phyloP scores from a whole-genome alignment of 2,113 vertebrate species.

The Larimichthys crocea region DNA sequence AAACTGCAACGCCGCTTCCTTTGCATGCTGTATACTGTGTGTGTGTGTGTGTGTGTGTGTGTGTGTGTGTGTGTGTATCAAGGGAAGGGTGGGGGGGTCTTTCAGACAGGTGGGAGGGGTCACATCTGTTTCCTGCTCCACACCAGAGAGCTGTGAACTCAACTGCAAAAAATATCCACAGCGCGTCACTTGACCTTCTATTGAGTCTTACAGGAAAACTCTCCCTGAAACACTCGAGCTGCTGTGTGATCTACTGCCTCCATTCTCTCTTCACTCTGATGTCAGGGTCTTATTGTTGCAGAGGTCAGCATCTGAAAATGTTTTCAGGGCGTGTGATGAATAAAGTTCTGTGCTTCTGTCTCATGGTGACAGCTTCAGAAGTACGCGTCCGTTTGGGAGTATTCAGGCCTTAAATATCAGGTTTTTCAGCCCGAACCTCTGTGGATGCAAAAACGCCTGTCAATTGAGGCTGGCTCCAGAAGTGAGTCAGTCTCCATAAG shows the following conservation, averaged over 20 bases:
- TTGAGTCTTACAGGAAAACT: constrained; percentile 41
- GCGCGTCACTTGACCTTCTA: constrained; percentile 30
- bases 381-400: no score
- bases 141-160: constrained; percentile 42
- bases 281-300: no score
- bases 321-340: background rate
- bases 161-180: constrained; percentile 26
- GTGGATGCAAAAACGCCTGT: no score
- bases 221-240: background rate
- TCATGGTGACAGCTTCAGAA: background rate
- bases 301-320: no score
- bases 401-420: no score
- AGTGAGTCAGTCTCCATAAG: no score
- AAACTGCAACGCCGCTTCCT: constrained; percentile 16
- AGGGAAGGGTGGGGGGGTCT: constrained; percentile 58
- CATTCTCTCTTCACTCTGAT: background rate
- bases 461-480: no score
- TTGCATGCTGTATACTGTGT: constrained; percentile 4
- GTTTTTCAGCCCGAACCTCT: no score
- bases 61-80: constrained; percentile 29
- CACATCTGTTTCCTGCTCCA: constrained; percentile 81
- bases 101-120: constrained; percentile 75
- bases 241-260: background rate
- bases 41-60: no score
- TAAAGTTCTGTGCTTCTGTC: background rate